Base-by-base conservation (phyloP, 1,140 invertebrate species). In the Sycophaga agraensis region DNA sequence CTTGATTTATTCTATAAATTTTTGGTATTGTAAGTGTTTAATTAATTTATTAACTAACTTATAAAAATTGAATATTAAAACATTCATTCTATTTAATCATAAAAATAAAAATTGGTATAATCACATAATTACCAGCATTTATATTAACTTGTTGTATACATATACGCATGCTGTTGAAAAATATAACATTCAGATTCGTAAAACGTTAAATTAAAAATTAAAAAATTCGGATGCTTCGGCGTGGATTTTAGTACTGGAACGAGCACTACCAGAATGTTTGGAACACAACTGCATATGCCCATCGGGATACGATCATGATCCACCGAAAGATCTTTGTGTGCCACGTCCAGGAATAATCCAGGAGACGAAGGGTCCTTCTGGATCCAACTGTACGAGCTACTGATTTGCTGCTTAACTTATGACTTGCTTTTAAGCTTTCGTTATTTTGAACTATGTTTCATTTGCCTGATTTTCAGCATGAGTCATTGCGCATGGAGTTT, bases 231-330 rank as follows among this genome's bases (percentile, higher is more conserved):
- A 65, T 66, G 63, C 55, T 69, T 67, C 69, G 68, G 69, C 66
- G 67, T 79, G 71, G 66, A 66, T 78, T 80, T 72, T 77, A 79
- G 78, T 78, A 76, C 70, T 67, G 62, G 69, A 73, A 54, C 71
- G 70, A 53, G 82, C 82, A 60, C 59, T 78, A 64, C 74, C 80
- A 61, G 73, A 78, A 75, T 84, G 83, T 70, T 79, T 77, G 63
- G 75, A 79, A 61, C 72, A 77, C 64, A 59, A 68, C 67, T 84
- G 83, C 68, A 70, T 77, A 68, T 84, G 83, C 73, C 82, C 82
- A 34, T 68, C 64, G 72, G 78, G 80, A 71, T 84, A 74, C 71
- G 66, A 76, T 70, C 79, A 81, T 65, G 60, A 75, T 55, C 65
- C 66, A 65, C 55, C 62, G 56, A 70, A 72, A 58, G 72, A 77